Conservation (phyloP, 2,888 invertebrate genomes). For the Mesorhabditis belari region DNA sequence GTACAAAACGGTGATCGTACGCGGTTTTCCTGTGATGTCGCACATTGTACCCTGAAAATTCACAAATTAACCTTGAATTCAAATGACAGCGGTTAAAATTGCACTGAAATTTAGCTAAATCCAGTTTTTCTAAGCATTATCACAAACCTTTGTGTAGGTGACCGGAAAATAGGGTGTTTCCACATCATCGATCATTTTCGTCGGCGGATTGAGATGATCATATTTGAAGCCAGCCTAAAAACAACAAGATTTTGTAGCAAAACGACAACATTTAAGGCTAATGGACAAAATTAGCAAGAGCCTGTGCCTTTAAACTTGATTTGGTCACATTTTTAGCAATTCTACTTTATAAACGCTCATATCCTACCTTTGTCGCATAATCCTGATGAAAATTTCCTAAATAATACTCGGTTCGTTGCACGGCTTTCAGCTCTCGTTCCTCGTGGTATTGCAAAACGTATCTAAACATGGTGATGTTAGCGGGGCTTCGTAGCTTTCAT, state of each 20-base stretch:
- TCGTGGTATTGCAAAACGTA: slow-evolving; percentile 91
- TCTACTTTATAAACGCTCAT: not conserved
- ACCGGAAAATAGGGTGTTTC: slow-evolving; percentile 76
- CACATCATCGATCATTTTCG: slow-evolving; percentile 67
- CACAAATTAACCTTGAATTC: too few relatives aligned
- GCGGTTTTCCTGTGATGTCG: slow-evolving; percentile 69
- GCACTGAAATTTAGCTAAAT: too few relatives aligned
- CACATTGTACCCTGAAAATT: slow-evolving; percentile 77
- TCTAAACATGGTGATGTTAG: slow-evolving; percentile 82
- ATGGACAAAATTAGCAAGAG: not conserved
- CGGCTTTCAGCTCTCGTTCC: slow-evolving; percentile 57
- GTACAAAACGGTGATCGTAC: slow-evolving; percentile 39
- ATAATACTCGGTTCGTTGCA: slow-evolving; percentile 40
- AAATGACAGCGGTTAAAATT: too few relatives aligned
- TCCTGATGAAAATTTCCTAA: slow-evolving; percentile 42
- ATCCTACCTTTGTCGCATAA: slow-evolving; percentile 14
- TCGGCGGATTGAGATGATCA: slow-evolving; percentile 39
- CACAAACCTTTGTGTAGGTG: slow-evolving; percentile 61
- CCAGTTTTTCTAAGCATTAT: slow-evolving; percentile 9
- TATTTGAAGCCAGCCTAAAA: slow-evolving; percentile 5
- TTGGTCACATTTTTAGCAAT: not conserved
- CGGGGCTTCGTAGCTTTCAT: too few relatives aligned
- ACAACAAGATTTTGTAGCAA: not conserved
- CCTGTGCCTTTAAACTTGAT: not conserved
- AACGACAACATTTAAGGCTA: not conserved